phyloP scores from a whole-genome alignment of 2,113 vertebrate genomes.

The Saimiri boliviensis region DNA sequence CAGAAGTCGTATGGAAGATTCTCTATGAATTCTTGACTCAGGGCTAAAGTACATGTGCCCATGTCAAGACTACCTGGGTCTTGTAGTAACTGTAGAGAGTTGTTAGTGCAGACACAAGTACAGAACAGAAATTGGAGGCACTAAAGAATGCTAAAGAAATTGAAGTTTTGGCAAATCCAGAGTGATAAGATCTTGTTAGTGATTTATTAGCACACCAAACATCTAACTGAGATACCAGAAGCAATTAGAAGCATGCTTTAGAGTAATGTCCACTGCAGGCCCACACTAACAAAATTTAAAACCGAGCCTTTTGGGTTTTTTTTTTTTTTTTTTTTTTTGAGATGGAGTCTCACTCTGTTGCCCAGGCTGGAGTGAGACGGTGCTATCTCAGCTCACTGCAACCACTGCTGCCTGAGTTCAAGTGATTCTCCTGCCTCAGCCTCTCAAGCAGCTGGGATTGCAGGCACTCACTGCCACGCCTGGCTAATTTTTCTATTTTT shows the following conservation, averaged over 20 bases:
- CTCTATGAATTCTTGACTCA: not conserved
- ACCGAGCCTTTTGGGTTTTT: no score
- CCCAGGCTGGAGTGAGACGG: no score
- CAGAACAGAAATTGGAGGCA: not conserved
- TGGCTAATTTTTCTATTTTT: no score
- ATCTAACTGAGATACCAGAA: not conserved
- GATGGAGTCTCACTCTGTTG: no score
- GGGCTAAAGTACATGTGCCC: not conserved
- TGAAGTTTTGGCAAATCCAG: not conserved
- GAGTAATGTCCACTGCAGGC: not conserved
- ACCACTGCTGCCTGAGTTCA: no score
- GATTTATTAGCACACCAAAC: not conserved
- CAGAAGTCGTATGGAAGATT: not conserved
- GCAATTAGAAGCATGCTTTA: not conserved
- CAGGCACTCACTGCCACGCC: no score
- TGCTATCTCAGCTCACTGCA: no score
- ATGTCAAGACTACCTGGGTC: not conserved
- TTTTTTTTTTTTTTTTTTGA: no score
- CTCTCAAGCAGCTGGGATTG: no score
- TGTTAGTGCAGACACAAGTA: not conserved
- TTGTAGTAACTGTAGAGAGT: not conserved
- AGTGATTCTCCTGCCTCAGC: no score
- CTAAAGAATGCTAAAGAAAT: not conserved
- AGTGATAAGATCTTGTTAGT: not conserved
- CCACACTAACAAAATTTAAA: not conserved